phyloP scores from a whole-genome alignment of 2,113 vertebrate species.

The Campylomormyrus numenius region DNA sequence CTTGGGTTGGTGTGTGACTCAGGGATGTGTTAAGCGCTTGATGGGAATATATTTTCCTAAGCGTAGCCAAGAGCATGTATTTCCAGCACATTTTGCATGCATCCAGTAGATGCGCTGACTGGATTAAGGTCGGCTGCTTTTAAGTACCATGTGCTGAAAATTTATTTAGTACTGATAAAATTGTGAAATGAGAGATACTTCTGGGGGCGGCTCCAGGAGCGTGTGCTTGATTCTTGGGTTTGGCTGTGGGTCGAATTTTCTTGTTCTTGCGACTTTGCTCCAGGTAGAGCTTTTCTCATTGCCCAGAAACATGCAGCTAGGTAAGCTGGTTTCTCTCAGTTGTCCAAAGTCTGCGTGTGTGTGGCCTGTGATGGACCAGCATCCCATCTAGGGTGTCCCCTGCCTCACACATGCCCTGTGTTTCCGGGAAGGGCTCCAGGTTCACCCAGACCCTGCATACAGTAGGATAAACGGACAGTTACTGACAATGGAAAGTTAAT shows the following conservation, averaged over 20 bases:
- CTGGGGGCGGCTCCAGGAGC: neutral
- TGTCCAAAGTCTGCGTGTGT: neutral
- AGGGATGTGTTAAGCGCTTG: neutral
- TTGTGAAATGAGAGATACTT: neutral
- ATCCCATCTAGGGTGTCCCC: neutral
- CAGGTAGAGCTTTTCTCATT: neutral
- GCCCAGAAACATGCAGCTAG: neutral
- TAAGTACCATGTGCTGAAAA: neutral
- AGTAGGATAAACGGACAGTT: neutral
- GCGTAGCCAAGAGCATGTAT: neutral
- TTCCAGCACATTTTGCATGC: neutral
- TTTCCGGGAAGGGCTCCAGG: neutral
- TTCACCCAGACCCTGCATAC: neutral
- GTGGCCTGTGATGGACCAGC: neutral
- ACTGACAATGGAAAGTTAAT: neutral
- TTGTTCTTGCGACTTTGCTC: neutral
- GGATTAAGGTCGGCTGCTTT: neutral
- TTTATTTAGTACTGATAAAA: neutral
- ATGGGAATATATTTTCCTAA: neutral
- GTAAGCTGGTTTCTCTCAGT: neutral
- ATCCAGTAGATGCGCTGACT: neutral
- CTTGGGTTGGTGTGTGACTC: neutral
- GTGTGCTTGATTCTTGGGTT: neutral
- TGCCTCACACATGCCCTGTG: neutral
- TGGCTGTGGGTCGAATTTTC: neutral